A percentile compares a stretch with the other conserved stretches of the same genome.
These are phyloP conservation scores for Tauraco erythrolophus DNA, from an alignment of 2,113 vertebrate species.

Conservation along the genomic window DNA sequence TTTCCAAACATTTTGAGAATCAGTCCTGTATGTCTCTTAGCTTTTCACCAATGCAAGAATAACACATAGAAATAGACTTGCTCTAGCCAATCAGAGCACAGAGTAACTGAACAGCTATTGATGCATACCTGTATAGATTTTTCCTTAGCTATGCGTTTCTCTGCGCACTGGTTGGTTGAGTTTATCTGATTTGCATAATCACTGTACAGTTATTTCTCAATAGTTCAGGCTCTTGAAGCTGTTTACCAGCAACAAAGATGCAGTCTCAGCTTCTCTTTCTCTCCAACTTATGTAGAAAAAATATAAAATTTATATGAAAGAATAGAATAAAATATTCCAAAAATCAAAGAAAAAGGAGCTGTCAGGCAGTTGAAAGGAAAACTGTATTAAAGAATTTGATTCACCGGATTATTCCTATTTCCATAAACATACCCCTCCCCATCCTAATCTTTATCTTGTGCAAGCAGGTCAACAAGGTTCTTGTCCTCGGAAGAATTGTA, in stretches of 20 bases:
- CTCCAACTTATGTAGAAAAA: slow-evolving; percentile 21
- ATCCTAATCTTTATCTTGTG: slow-evolving; percentile 48
- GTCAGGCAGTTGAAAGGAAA: slow-evolving; percentile 9
- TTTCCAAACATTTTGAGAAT: slow-evolving; percentile 52
- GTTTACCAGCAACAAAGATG: slow-evolving; percentile 67
- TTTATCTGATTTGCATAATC: slow-evolving; percentile 72
- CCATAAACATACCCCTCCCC: not conserved
- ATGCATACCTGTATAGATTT: slow-evolving; percentile 48
- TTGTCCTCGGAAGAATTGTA: slow-evolving; percentile 19
- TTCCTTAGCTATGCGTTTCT: slow-evolving; percentile 39
- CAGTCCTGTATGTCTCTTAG: not conserved
- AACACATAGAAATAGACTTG: slow-evolving; percentile 36
- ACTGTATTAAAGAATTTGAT: not conserved
- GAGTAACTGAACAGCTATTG: slow-evolving; percentile 31
- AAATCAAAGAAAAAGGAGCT: slow-evolving; percentile 52
- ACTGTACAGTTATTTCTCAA: slow-evolving; percentile 46
- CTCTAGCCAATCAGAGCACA: slow-evolving; percentile 27
- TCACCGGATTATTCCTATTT: slow-evolving; percentile 37
- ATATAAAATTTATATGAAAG: slow-evolving; percentile 35
- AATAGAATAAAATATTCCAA: slow-evolving; percentile 47
- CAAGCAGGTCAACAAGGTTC: slow-evolving; percentile 40
- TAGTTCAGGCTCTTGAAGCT: slow-evolving; percentile 38
- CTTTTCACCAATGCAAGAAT: slow-evolving; percentile 47
- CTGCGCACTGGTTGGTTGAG: slow-evolving; percentile 36
- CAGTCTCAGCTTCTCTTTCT: slow-evolving; percentile 64